Conservation (phyloP, 2,888 invertebrate species). For the Caprella mutica region DNA sequence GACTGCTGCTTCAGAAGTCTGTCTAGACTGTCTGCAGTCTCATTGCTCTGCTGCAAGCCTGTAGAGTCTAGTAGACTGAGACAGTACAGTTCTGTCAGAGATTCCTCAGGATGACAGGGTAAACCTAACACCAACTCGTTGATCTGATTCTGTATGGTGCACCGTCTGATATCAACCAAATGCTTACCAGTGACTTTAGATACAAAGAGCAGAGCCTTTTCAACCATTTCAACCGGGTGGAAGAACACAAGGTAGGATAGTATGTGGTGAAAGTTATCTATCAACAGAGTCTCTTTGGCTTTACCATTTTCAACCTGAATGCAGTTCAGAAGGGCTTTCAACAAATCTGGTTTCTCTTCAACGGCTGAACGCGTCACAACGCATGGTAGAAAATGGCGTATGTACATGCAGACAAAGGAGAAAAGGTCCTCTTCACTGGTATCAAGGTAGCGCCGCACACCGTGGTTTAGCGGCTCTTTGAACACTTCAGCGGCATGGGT, state of each 20-base stretch:
- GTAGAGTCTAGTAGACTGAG: slow-evolving; percentile 13
- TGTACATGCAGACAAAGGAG: slow-evolving; percentile 15
- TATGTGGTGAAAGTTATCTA: slow-evolving; percentile 31
- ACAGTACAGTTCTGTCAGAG: slow-evolving; percentile 25
- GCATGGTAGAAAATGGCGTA: slow-evolving; percentile 24
- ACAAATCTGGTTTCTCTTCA: slow-evolving; percentile 17
- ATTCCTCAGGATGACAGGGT: slow-evolving; percentile 20
- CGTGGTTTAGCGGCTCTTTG: not conserved
- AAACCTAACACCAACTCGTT: slow-evolving; percentile 32
- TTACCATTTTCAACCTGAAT: too few species aligned
- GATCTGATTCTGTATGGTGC: slow-evolving; percentile 34
- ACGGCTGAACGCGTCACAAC: slow-evolving; percentile 20
- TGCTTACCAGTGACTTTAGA: slow-evolving; percentile 24
- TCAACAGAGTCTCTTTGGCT: slow-evolving; percentile 4
- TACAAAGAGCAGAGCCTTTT: slow-evolving; percentile 17
- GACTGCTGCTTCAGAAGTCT: not conserved
- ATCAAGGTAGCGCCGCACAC: slow-evolving; percentile 8
- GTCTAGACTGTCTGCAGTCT: not conserved
- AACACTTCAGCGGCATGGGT: slow-evolving; percentile 1
- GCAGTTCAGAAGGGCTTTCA: slow-evolving; percentile 22
- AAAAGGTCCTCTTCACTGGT: slow-evolving; percentile 6
- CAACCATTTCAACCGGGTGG: slow-evolving; percentile 19
- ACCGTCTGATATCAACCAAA: slow-evolving; percentile 27
- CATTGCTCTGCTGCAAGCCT: not conserved
- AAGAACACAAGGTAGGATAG: slow-evolving; percentile 26